Conservation (phyloP, 1,140 invertebrate species). For the Agrypnia vestita region DNA sequence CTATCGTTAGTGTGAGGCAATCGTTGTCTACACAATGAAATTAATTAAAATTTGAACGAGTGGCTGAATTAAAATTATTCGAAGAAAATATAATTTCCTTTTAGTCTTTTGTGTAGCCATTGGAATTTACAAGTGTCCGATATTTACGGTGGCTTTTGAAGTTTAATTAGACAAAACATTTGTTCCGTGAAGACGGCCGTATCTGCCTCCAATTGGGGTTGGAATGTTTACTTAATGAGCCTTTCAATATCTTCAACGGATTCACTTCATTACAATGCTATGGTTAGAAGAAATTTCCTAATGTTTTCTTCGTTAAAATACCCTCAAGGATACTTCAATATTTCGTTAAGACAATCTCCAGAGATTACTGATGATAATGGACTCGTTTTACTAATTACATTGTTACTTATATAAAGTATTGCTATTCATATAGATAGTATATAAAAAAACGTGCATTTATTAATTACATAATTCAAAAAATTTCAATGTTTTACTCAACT, state of each 20-base stretch:
- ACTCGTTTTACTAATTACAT: no score
- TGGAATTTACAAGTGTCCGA: slow-evolving; percentile 30
- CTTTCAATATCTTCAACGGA: slow-evolving; percentile 3
- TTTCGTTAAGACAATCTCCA: slow-evolving; percentile 39
- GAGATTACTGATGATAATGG: not conserved
- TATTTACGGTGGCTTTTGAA: slow-evolving; percentile 13
- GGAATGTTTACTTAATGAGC: not conserved
- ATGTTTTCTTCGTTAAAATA: not conserved
- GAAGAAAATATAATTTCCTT: slow-evolving; percentile 34
- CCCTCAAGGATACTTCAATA: slow-evolving; percentile 29
- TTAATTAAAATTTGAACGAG: slow-evolving; percentile 40
- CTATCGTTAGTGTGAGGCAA: not conserved
- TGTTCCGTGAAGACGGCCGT: not conserved
- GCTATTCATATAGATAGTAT: no score
- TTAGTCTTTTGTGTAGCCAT: slow-evolving; percentile 29
- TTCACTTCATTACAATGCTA: not conserved
- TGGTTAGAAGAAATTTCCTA: not conserved
- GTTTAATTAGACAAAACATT: slow-evolving; percentile 39
- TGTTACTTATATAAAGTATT: no score
- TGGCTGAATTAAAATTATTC: slow-evolving; percentile 4
- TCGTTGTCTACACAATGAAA: slow-evolving; percentile 36
- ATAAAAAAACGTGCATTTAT: no score
- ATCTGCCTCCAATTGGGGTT: not conserved
- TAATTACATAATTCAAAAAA: no score
- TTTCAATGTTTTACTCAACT: no score